Evolutionary conservation across 2,888 invertebrate species (phyloP).

Genomic region (Fragum sueziense): DNA sequence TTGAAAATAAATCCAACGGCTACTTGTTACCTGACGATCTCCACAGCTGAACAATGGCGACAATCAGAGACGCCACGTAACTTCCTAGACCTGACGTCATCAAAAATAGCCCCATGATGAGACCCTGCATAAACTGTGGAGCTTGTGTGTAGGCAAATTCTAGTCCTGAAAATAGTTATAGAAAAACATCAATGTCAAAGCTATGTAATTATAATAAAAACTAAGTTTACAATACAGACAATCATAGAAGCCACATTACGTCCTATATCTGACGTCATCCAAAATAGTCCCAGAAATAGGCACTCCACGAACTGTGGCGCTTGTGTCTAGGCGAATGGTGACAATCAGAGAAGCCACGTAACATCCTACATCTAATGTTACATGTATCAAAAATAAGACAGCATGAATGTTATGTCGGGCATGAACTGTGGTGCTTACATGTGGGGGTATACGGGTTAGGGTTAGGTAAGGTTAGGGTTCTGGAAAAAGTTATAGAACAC

Average conservation of each 20-base stretch:
- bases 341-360: no score
- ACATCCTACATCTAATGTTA: no score
- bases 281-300: slow-evolving; percentile 76
- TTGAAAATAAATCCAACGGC: no score
- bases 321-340: slow-evolving; percentile 78
- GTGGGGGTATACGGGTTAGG: no score
- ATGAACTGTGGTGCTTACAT: no score
- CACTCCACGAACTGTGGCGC: slow-evolving; percentile 76
- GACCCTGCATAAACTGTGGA: slow-evolving; percentile 74
- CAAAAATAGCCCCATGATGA: slow-evolving; percentile 77
- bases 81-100: slow-evolving; percentile 75
- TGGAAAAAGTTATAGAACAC: no score
- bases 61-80: slow-evolving; percentile 71
- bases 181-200: no score
- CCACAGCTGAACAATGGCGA: slow-evolving; percentile 69
- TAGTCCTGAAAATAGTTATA: slow-evolving; percentile 71
- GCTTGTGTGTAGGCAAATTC: slow-evolving; percentile 79
- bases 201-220: no score
- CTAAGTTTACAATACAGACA: slow-evolving; percentile 71
- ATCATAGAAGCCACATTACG: slow-evolving; percentile 74
- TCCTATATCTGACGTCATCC: slow-evolving; percentile 74
- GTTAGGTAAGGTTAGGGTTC: no score
- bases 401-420: no score
- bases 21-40: slow-evolving; percentile 61
- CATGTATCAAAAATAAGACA: no score